phyloP scores from a whole-genome alignment of 2,888 invertebrate genomes.

The Epistrophe grossulariae region DNA sequence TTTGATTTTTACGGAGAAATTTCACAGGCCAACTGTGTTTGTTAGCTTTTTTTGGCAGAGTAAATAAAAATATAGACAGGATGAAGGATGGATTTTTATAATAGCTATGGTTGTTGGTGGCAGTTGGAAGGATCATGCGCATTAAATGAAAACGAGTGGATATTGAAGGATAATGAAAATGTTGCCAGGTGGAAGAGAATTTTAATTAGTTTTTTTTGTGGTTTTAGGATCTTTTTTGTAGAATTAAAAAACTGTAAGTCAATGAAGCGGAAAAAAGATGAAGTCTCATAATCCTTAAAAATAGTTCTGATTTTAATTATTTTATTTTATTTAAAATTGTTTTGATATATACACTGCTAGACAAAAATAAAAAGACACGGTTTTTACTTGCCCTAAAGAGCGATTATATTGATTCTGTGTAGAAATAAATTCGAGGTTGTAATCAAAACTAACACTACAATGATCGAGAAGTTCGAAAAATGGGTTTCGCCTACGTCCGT shows the following conservation, averaged over 20 bases:
- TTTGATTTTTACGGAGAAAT: constrained; percentile 12
- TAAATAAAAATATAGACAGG: constrained; percentile 74
- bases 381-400: no score
- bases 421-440: no score
- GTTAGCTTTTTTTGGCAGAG: constrained; percentile 70
- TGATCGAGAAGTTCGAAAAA: no score
- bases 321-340: no score
- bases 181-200: constrained; percentile 53
- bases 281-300: no score
- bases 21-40: constrained; percentile 45
- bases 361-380: no score
- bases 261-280: background rate
- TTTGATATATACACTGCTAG: no score
- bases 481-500: no score
- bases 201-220: background rate
- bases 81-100: constrained; percentile 60
- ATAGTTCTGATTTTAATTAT: no score
- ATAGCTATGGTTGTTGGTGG: constrained; percentile 41
- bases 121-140: constrained; percentile 63
- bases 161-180: constrained; percentile 54
- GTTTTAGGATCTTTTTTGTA: background rate
- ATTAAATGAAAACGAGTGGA: background rate
- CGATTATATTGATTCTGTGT: no score
- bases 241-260: background rate
- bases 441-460: no score